These are phyloP conservation scores for Phyllotis vaccarum DNA, from an alignment of 2,797 vertebrate genomes.

Conservation along the genomic window DNA sequence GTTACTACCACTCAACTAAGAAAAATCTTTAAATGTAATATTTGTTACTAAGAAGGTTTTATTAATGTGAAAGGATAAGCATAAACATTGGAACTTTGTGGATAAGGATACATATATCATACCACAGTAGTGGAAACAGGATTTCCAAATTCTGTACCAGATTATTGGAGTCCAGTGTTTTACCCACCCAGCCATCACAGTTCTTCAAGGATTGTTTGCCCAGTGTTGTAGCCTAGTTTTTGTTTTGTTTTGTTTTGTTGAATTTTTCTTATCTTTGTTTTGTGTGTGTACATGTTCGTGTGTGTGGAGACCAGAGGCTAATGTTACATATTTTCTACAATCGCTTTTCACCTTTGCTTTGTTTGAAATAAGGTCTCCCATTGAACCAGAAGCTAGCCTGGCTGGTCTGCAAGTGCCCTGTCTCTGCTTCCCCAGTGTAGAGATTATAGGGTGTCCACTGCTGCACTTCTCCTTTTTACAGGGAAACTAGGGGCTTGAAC, in stretches of 20 bases:
- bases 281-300: neutral
- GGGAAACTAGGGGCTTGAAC: neutral
- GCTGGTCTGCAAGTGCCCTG: neutral
- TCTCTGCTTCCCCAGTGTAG: neutral
- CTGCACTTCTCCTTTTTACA: neutral
- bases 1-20: neutral
- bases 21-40: neutral
- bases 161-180: neutral
- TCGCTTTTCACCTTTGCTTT: neutral
- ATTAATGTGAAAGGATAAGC: conserved; percentile 32
- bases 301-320: neutral
- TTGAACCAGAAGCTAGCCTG: neutral
- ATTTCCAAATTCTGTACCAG: neutral
- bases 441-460: neutral
- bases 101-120: neutral
- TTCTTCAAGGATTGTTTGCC: neutral
- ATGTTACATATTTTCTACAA: neutral
- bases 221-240: neutral
- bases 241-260: neutral
- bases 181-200: too few species aligned
- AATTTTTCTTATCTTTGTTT: neutral
- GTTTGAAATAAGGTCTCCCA: neutral
- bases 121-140: neutral
- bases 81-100: neutral
- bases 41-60: neutral